These are phyloP conservation scores for Brachionus asplanchnoidis DNA, from an alignment of 1,140 invertebrate species.

Conservation along the genomic window DNA sequence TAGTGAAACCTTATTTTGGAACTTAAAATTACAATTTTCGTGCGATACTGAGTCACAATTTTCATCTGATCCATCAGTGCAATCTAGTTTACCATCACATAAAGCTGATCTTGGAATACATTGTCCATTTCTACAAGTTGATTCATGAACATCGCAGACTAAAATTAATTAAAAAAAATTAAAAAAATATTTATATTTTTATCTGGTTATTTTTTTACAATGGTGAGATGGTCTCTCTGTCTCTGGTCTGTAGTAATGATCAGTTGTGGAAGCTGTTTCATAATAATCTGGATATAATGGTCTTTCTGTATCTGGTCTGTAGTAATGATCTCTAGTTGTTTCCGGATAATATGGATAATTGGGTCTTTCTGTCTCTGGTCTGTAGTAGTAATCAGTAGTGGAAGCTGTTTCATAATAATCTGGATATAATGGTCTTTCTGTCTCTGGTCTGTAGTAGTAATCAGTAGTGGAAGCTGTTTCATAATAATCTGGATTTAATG, in stretches of 20 bases:
- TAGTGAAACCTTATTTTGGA: too few relatives aligned
- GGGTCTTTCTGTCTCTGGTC: not conserved
- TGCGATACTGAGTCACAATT: slow-evolving; percentile 64
- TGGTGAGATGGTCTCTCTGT: not conserved
- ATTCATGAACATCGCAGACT: slow-evolving; percentile 22
- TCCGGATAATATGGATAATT: not conserved
- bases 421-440: not conserved
- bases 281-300: not conserved
- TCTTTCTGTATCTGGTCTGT: not conserved
- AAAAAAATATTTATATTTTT: not conserved
- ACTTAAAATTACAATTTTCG: not conserved
- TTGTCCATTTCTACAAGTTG: slow-evolving; percentile 39
- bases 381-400: not conserved
- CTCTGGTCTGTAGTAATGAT: not conserved
- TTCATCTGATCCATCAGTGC: slow-evolving; percentile 82
- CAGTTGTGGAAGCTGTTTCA: not conserved
- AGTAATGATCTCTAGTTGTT: not conserved
- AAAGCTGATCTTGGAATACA: slow-evolving; percentile 7
- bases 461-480: not conserved
- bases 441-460: not conserved
- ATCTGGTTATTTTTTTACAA: not conserved
- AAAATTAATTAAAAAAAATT: not conserved
- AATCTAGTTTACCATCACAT: slow-evolving; percentile 78
- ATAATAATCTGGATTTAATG: not conserved
- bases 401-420: not conserved